Evolutionary conservation across 1,140 invertebrate genomes (phyloP).

Genomic region (Pseudomyrmex dendroicus): DNA sequence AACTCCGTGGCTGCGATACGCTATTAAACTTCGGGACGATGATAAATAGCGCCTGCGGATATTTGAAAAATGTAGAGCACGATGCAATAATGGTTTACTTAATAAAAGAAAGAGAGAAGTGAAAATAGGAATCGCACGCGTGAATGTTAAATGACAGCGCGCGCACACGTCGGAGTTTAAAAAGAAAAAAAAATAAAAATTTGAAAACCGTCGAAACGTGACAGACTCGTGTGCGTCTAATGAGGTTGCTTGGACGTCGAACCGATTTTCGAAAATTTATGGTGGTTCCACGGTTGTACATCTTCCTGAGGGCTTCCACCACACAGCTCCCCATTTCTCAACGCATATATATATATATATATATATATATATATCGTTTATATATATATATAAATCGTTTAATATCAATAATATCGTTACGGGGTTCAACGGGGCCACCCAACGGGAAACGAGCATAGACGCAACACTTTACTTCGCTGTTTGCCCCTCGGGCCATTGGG

Average conservation of each 20-base stretch:
- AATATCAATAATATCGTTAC: constrained; percentile 57
- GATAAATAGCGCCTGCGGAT: constrained; percentile 41
- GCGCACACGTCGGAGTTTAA: background rate
- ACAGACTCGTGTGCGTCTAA: background rate
- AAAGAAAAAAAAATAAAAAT: background rate
- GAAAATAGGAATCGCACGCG: background rate
- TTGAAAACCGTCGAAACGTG: too few relatives aligned
- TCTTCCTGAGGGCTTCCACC: background rate
- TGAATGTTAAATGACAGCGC: background rate
- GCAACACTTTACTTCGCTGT: constrained; percentile 36
- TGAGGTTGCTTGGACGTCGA: too few relatives aligned
- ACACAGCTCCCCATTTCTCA: background rate
- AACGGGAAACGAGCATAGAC: constrained; percentile 20
- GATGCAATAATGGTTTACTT: constrained; percentile 7
- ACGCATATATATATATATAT: constrained; percentile 39
- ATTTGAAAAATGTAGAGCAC: constrained; percentile 43
- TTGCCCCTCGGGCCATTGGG: constrained; percentile 41
- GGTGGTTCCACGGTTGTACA: too few relatives aligned
- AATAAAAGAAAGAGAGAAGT: background rate
- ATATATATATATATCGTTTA: constrained; percentile 61
- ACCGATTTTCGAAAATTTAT: constrained; percentile 21
- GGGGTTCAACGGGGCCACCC: background rate
- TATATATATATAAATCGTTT: constrained; percentile 47
- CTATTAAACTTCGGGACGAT: constrained; percentile 56
- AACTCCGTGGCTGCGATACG: constrained; percentile 37